Evolutionary conservation across 2,113 vertebrate genomes (phyloP).

Genomic region (Callithrix jacchus): DNA sequence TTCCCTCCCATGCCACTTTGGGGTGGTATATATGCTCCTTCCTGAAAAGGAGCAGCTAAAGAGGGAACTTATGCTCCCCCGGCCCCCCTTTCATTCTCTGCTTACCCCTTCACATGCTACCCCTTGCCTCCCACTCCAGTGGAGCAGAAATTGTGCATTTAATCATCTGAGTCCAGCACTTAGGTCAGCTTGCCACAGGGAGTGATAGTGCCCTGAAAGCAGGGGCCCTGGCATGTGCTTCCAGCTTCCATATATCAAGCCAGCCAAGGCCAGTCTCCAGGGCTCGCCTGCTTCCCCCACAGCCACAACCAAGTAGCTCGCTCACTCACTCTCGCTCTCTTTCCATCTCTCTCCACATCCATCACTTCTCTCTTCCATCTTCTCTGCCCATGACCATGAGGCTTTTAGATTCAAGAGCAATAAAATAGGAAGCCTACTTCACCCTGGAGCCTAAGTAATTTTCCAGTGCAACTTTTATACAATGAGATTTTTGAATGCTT

Average conservation of each 20-base stretch:
- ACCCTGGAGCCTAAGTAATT: background rate
- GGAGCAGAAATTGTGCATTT: background rate
- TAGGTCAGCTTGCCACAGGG: background rate
- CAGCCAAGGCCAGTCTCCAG: background rate
- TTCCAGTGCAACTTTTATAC: background rate
- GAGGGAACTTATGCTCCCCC: background rate
- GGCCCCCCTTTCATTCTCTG: background rate
- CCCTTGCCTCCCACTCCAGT: background rate
- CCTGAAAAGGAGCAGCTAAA: background rate
- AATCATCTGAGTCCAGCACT: background rate
- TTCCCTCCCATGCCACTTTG: background rate
- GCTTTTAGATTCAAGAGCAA: background rate
- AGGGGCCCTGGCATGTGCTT: background rate
- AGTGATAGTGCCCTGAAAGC: background rate
- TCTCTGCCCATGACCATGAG: background rate
- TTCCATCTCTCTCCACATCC: background rate
- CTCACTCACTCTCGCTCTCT: fast-evolving
- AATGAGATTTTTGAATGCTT: background rate
- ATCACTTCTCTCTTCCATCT: background rate
- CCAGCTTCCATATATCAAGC: fast-evolving
- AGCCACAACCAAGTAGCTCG: background rate
- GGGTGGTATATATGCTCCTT: background rate
- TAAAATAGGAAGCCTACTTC: background rate
- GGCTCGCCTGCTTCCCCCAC: background rate
- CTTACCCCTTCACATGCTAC: background rate